These are phyloP conservation scores for Podarcis siculus DNA, from an alignment of 2,797 vertebrate species.

Conservation along the genomic window DNA sequence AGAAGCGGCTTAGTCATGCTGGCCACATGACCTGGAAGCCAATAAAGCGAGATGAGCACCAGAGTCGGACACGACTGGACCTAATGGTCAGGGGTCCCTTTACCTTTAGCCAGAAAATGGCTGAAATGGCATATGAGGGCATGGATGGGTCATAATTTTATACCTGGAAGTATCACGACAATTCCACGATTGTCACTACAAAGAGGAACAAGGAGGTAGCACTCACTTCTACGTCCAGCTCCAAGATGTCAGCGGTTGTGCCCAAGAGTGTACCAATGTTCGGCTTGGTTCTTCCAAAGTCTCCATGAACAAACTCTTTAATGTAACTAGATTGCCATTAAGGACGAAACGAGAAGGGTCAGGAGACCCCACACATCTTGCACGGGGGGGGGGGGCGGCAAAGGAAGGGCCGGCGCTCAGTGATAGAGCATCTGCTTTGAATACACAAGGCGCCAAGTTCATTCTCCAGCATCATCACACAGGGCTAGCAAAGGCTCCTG, in stretches of 20 bases:
- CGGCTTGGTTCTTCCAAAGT: slow-evolving; percentile 95
- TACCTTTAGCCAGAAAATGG: too few species aligned
- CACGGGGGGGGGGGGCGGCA: not conserved
- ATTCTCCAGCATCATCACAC: too few species aligned
- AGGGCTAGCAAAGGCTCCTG: too few species aligned
- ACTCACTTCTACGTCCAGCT: slow-evolving; percentile 94
- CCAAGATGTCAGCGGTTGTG: slow-evolving; percentile 91
- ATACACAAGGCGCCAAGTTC: too few species aligned
- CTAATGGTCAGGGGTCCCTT: too few species aligned
- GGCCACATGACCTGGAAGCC: too few species aligned
- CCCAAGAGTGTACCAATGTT: slow-evolving; percentile 90
- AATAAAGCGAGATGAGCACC: too few species aligned
- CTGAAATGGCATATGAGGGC: too few species aligned
- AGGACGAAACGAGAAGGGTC: slow-evolving; percentile 66
- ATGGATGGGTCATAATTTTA: not conserved
- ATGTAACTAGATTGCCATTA: slow-evolving; percentile 87
- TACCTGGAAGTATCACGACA: not conserved
- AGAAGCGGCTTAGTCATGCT: too few species aligned
- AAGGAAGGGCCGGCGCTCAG: not conserved
- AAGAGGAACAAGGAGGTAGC: not conserved
- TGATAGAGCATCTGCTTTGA: too few species aligned
- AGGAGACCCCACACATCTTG: not conserved
- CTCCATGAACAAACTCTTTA: slow-evolving; percentile 97
- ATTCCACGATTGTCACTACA: not conserved
- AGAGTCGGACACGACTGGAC: too few species aligned